A percentile compares a stretch with the other conserved stretches of the same genome.
Evolutionary conservation across 2,113 vertebrate species (phyloP).

Genomic region (Tringa solitaria): DNA sequence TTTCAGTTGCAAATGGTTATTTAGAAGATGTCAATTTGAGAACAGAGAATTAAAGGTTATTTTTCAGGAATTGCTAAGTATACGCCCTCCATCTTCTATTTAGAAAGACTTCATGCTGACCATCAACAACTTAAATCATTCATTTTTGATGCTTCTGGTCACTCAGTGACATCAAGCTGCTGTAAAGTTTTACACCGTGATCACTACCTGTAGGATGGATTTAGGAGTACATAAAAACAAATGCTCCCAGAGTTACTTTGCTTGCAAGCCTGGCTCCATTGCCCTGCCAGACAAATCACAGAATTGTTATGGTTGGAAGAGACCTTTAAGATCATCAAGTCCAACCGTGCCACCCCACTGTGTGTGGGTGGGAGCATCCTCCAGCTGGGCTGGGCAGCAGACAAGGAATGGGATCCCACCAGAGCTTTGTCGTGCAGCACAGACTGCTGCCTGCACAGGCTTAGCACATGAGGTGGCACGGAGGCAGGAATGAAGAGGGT

Average conservation of each 20-base stretch:
- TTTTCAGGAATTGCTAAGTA: not conserved
- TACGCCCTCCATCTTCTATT: not conserved
- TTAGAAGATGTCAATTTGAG: not conserved
- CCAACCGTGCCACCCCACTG: not conserved
- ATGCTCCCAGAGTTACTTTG: not conserved
- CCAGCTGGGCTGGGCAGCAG: not conserved
- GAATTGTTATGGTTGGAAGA: not conserved
- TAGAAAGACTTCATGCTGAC: not conserved
- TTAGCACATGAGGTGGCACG: not conserved
- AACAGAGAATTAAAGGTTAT: not conserved
- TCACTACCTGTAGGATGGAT: not conserved
- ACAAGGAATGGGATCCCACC: not conserved
- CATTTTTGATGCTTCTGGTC: not conserved
- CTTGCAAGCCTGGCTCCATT: not conserved
- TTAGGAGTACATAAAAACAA: not conserved
- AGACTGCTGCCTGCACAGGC: not conserved
- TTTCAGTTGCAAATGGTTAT: not conserved
- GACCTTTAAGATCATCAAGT: not conserved
- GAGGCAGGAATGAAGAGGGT: not conserved
- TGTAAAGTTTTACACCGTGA: not conserved
- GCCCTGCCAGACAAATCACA: not conserved
- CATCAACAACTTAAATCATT: not conserved
- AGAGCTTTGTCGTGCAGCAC: not conserved
- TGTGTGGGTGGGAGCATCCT: accelerated
- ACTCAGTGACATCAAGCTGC: not conserved